Evolutionary conservation across 2,888 invertebrate genomes (phyloP).

Genomic region (Elmis aenea): DNA sequence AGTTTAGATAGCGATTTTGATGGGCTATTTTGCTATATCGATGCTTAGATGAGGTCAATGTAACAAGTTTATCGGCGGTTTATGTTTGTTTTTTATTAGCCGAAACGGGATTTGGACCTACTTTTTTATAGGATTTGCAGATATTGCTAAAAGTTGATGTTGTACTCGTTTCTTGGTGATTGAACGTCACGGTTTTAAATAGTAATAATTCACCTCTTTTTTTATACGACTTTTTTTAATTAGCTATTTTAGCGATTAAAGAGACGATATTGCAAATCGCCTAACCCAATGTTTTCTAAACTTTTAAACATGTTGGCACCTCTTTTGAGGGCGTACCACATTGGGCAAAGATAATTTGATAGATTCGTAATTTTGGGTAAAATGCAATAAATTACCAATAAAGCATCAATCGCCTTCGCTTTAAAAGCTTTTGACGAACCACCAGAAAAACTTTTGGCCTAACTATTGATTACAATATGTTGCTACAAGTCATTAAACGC

Average conservation of each 20-base stretch:
- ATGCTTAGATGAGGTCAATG: conserved; percentile 10
- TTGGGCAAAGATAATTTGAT: too few species aligned
- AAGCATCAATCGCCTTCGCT: too few species aligned
- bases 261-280: too few species aligned
- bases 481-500: too few species aligned
- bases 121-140: conserved; percentile 11
- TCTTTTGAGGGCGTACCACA: too few species aligned
- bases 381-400: too few species aligned
- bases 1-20: conserved; percentile 6
- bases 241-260: background rate
- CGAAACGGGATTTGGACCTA: conserved; percentile 15
- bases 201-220: background rate
- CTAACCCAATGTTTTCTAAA: too few species aligned
- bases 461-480: too few species aligned
- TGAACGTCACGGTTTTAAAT: background rate
- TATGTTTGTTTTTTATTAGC: conserved; percentile 4
- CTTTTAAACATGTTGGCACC: too few species aligned
- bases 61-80: conserved; percentile 5
- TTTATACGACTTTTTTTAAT: background rate
- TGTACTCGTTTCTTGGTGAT: background rate
- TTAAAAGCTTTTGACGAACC: too few species aligned
- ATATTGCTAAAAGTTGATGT: background rate
- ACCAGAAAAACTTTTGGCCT: too few species aligned
- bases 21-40: background rate
- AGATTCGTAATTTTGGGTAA: too few species aligned